Evolutionary conservation across 2,888 invertebrate genomes (phyloP).

Genomic region (Leptothorax acervorum): DNA sequence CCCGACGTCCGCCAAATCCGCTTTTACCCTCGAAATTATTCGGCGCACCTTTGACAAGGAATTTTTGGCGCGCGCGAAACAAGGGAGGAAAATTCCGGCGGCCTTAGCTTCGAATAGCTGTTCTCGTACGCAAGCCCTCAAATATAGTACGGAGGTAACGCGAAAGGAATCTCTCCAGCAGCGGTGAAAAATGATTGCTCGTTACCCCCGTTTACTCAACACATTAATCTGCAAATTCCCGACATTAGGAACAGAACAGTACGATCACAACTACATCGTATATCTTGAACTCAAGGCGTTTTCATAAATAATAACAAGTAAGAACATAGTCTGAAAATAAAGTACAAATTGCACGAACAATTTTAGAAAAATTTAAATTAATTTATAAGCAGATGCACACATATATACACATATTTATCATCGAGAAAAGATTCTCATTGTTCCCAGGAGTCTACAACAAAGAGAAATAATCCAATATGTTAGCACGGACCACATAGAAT

Average conservation of each 20-base stretch:
- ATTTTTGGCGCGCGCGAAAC: constrained; percentile 56
- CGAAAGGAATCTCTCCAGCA: constrained; percentile 37
- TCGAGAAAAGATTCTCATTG: neutral
- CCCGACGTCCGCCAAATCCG: constrained; percentile 47
- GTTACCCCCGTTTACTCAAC: constrained; percentile 30
- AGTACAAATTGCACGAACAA: neutral
- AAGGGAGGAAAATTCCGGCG: constrained; percentile 37
- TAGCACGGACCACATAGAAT: neutral
- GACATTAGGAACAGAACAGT: neutral
- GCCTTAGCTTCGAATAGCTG: constrained; percentile 38
- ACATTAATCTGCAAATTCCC: constrained; percentile 14
- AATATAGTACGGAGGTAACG: constrained; percentile 44
- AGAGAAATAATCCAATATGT: neutral
- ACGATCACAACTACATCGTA: neutral
- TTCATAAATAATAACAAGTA: neutral
- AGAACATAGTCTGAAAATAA: neutral
- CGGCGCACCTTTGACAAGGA: constrained; percentile 66
- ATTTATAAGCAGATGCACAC: neutral
- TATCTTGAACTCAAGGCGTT: neutral
- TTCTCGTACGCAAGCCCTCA: constrained; percentile 27
- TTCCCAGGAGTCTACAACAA: neutral
- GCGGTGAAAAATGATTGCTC: constrained; percentile 32
- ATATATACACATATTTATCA: neutral
- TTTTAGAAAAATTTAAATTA: neutral
- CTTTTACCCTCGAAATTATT: constrained; percentile 78